Evolutionary conservation across 1,140 invertebrate genomes (phyloP).

Genomic region (Drosophila pallidifrons): DNA sequence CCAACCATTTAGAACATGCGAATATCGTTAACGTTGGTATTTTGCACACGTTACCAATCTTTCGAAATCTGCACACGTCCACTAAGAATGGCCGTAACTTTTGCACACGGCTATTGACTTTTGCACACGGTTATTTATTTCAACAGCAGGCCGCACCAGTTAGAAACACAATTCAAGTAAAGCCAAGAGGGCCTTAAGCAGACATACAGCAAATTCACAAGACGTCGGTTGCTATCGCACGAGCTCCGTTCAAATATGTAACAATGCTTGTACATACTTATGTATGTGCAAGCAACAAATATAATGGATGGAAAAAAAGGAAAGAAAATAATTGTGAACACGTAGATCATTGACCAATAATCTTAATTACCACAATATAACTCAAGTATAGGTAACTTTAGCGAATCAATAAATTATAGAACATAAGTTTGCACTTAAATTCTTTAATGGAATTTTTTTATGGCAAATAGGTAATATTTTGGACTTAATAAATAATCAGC

Average conservation of each 20-base stretch:
- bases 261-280: slow-evolving; percentile 21
- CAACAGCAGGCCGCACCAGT: slow-evolving; percentile 49
- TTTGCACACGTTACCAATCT: slow-evolving; percentile 59
- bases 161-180: slow-evolving; percentile 68
- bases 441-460: neutral
- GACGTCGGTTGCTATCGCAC: slow-evolving; percentile 67
- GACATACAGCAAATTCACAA: slow-evolving; percentile 44
- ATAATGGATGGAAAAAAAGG: slow-evolving; percentile 17
- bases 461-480: neutral
- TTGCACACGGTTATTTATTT: slow-evolving; percentile 61
- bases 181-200: slow-evolving; percentile 70
- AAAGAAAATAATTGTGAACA: slow-evolving; percentile 39
- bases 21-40: slow-evolving; percentile 54
- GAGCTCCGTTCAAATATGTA: slow-evolving; percentile 29
- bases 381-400: slow-evolving; percentile 28
- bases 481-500: neutral
- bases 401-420: slow-evolving; percentile 48
- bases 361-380: slow-evolving; percentile 51
- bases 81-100: slow-evolving; percentile 64
- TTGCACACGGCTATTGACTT: slow-evolving; percentile 68
- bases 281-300: slow-evolving; percentile 54
- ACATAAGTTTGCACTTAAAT: neutral
- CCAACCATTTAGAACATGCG: slow-evolving; percentile 53
- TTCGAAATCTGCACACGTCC: slow-evolving; percentile 70
- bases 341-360: slow-evolving; percentile 54